phyloP scores from a whole-genome alignment of 2,113 vertebrate species.

The Malurus alboscapulatus region DNA sequence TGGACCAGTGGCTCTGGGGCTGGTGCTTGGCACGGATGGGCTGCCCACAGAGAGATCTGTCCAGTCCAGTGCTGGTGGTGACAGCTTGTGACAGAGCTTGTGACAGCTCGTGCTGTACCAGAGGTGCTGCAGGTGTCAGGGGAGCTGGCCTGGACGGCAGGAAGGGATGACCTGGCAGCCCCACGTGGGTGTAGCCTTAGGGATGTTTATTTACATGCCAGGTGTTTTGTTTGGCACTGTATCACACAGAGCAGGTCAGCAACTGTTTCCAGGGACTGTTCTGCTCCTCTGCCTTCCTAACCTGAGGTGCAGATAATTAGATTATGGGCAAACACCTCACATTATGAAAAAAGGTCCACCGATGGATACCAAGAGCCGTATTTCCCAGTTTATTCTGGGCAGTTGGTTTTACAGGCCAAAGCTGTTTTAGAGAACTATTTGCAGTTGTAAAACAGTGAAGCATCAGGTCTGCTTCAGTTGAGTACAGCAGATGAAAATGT shows the following conservation, averaged over 20 bases:
- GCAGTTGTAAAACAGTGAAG: background rate
- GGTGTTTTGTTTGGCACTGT: background rate
- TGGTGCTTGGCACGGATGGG: background rate
- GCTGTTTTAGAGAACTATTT: background rate
- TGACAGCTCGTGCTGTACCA: background rate
- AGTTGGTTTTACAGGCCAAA: background rate
- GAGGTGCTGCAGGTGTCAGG: background rate
- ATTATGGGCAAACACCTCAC: accelerated
- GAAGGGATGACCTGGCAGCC: background rate
- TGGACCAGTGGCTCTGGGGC: accelerated
- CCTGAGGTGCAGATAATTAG: background rate
- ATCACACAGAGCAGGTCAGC: background rate
- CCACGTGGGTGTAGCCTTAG: accelerated
- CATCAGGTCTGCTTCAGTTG: background rate
- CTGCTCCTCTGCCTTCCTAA: background rate
- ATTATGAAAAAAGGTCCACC: background rate
- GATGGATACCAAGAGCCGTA: background rate
- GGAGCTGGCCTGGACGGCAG: background rate
- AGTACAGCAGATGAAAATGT: background rate
- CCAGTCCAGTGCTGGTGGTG: accelerated
- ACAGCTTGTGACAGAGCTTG: background rate
- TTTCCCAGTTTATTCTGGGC: background rate
- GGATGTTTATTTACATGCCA: background rate
- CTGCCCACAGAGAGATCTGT: background rate
- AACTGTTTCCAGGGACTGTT: background rate